Evolutionary conservation across 2,888 invertebrate genomes (phyloP), one percentile per base, ranked within the genome.

Genomic region (Drosophila antonietae): DNA sequence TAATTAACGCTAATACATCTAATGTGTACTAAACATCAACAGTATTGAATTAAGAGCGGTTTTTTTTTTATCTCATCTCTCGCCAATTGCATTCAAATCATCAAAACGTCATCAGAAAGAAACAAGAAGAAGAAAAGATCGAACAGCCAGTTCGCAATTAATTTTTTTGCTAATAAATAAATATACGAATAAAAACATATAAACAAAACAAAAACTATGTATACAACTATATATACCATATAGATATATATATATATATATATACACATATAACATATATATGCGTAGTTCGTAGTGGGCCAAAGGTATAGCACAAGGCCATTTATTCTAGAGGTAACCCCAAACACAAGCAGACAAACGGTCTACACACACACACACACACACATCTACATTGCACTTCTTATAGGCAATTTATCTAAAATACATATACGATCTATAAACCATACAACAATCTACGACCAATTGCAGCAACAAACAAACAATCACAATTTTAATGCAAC

Each of bases 11-110:
- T 68, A 78, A 80, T 70, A 80, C 67, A 80, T 87, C 73, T 84
- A 87, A 88, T 88, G 86, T 88, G 86, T 88, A 87, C 86, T 86
- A 87, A 88, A 80, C 69, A 70, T 77, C 73, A 87, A 84, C 88
- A 87, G 87, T 87, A 87, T 87, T 87, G 78, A 77, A 70, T 84
- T 86, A 87, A 84, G 87, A 75, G 75, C 80, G 59, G 61, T 72
- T 69, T 66, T 67, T 72, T 23, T 74, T 72, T 69, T 41, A 52
- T 57, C 35, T 60, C 58, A 63, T 76, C 31, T 49, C 35, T 39
- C 67, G 44, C 33, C 37, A 52, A 46, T 35, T 23, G 49, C 58
- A 53, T n/a, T 49, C 12, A 47, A 7, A 56, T 62, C 64, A 68
- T 68, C 52, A 18, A 33, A 47, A 60, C 33, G 46, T 41, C 58